Evolutionary conservation across 2,113 vertebrate genomes (phyloP).

Genomic region (Rhinolophus sinicus): DNA sequence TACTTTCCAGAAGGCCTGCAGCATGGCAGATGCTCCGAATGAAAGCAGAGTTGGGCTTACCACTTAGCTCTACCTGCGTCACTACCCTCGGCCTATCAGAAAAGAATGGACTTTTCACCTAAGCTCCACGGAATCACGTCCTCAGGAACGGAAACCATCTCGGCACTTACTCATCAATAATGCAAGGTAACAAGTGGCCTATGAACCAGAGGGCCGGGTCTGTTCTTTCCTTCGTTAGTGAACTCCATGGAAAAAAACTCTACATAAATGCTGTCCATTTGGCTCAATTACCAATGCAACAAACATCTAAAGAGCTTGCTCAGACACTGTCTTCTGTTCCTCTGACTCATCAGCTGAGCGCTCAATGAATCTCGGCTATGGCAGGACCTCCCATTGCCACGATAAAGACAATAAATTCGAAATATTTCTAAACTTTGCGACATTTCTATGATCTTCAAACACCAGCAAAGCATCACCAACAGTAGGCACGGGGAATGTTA

Average conservation of each 20-base stretch:
- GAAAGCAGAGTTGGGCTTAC: neutral
- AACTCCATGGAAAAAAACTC: neutral
- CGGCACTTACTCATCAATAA: neutral
- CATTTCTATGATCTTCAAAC: neutral
- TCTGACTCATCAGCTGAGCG: neutral
- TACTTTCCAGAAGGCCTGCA: neutral
- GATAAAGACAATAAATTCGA: neutral
- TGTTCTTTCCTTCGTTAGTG: neutral
- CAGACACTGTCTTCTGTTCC: too few relatives aligned
- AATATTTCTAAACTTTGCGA: neutral
- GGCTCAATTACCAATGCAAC: neutral
- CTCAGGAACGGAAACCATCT: neutral
- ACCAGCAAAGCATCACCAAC: neutral
- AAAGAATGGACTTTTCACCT: neutral
- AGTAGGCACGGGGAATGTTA: neutral
- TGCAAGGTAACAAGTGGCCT: neutral
- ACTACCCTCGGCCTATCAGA: neutral
- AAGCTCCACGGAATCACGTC: neutral
- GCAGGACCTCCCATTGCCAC: neutral
- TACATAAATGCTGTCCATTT: too few relatives aligned
- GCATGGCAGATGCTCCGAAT: accelerated
- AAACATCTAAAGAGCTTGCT: neutral
- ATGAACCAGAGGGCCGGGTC: neutral
- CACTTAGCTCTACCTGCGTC: neutral
- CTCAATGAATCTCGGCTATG: neutral